Evolutionary conservation across 1,140 invertebrate genomes (phyloP).

Genomic region (Ceratoteleas bidentatus): DNA sequence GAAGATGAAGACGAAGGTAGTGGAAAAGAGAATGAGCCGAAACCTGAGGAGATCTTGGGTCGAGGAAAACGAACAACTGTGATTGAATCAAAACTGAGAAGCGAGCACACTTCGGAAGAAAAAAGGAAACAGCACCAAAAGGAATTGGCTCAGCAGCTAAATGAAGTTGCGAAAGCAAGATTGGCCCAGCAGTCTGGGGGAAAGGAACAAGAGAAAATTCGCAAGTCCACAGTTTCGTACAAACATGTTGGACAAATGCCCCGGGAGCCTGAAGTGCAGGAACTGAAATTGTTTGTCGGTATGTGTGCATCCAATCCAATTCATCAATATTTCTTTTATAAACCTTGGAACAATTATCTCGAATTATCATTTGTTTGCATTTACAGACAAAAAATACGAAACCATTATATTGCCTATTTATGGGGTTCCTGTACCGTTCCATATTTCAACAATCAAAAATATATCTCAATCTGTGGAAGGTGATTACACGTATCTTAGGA

Average conservation of each 20-base stretch:
- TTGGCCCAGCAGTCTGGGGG: conserved; percentile 92
- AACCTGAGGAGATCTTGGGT: conserved; percentile 85
- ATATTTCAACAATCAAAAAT: conserved; percentile 99
- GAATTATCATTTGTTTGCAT: conserved; percentile 29
- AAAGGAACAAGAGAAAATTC: conserved; percentile 93
- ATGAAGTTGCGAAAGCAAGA: conserved; percentile 95
- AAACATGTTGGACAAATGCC: conserved; percentile 96
- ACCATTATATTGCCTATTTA: conserved; percentile 98
- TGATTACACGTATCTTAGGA: conserved; percentile 98
- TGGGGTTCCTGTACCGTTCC: conserved; percentile 97
- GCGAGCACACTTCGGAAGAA: conserved; percentile 97
- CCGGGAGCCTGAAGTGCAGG: conserved; percentile 94
- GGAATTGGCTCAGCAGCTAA: conserved; percentile 94
- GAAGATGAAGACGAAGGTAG: conserved; percentile 90
- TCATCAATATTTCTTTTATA: no score
- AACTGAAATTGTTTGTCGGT: conserved; percentile 98
- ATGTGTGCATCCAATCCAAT: conserved; percentile 70
- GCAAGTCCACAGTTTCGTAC: conserved; percentile 97
- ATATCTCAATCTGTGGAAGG: conserved; percentile 99
- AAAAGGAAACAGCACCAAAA: conserved; percentile 98
- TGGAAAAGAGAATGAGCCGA: conserved; percentile 86
- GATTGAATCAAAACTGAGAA: conserved; percentile 96
- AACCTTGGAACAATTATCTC: no score
- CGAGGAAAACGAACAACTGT: conserved; percentile 96
- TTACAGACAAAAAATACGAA: conserved; percentile 97